These are phyloP conservation scores for Pollenia angustigena DNA, from an alignment of 2,888 invertebrate species.

Conservation along the genomic window DNA sequence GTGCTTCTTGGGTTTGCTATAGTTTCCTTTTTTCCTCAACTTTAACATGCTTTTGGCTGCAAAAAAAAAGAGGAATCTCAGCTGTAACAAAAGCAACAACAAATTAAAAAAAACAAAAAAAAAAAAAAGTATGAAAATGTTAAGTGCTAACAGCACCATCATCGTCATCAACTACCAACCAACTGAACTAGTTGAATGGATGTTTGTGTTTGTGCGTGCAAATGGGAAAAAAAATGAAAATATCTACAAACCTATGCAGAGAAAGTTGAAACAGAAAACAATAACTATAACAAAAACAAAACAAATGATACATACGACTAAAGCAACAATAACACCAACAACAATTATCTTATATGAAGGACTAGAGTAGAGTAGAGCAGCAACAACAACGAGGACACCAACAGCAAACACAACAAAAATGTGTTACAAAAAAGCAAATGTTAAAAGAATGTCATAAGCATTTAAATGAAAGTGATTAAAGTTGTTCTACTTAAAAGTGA, in stretches of 20 bases:
- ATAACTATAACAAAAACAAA: slow-evolving; percentile 28
- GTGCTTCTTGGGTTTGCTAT: slow-evolving; percentile 24
- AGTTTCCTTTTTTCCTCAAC: slow-evolving; percentile 24
- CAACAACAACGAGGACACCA: slow-evolving; percentile 18
- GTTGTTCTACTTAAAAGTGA: slow-evolving; percentile 69
- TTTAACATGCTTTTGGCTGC: slow-evolving; percentile 19
- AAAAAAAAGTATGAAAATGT: slow-evolving; percentile 42
- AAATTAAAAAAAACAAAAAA: slow-evolving; percentile 14
- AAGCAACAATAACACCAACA: slow-evolving; percentile 40
- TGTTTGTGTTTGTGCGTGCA: slow-evolving; percentile 8
- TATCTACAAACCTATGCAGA: slow-evolving; percentile 25
- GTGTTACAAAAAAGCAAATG: slow-evolving; percentile 58
- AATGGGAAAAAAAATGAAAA: background rate
- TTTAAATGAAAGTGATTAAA: slow-evolving; percentile 73
- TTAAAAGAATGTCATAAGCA: slow-evolving; percentile 73
- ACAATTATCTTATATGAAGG: slow-evolving; percentile 26
- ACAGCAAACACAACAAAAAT: slow-evolving; percentile 3
- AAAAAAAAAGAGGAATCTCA: slow-evolving; percentile 32
- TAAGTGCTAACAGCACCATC: slow-evolving; percentile 61
- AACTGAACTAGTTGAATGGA: slow-evolving; percentile 49
- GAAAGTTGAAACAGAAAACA: slow-evolving; percentile 31
- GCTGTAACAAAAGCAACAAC: slow-evolving; percentile 35
- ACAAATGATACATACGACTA: slow-evolving; percentile 23
- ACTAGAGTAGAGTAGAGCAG: slow-evolving; percentile 41
- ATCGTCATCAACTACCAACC: slow-evolving; percentile 18